Conservation (phyloP, 2,888 invertebrate genomes). For the Danaus chrysippus region DNA sequence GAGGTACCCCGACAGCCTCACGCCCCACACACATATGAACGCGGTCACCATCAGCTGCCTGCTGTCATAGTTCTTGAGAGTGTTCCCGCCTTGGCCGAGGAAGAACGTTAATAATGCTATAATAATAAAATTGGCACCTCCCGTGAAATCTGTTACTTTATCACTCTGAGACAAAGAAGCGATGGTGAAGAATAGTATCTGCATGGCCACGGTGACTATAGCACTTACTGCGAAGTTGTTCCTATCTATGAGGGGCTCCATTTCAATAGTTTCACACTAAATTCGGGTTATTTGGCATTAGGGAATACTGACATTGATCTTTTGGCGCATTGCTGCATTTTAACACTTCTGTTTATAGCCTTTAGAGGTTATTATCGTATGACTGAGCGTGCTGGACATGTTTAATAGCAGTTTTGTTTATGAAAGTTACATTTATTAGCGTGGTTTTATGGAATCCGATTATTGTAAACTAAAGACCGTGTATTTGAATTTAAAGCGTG, state of each 20-base stretch:
- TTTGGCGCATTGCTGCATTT: slow-evolving; percentile 65
- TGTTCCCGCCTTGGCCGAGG: slow-evolving; percentile 87
- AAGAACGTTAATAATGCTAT: slow-evolving; percentile 92
- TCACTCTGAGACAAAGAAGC: slow-evolving; percentile 93
- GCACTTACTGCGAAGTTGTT: slow-evolving; percentile 93
- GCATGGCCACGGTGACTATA: slow-evolving; percentile 90
- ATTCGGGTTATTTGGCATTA: slow-evolving; percentile 52
- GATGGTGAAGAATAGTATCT: slow-evolving; percentile 91
- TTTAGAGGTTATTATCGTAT: slow-evolving; percentile 27
- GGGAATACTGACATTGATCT: slow-evolving; percentile 50
- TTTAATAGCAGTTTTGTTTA: slow-evolving; percentile 23
- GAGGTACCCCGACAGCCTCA: slow-evolving; percentile 90
- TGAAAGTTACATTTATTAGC: slow-evolving; percentile 36
- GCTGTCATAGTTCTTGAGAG: slow-evolving; percentile 87
- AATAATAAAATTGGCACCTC: slow-evolving; percentile 95
- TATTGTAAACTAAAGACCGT: slow-evolving; percentile 27
- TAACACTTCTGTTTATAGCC: slow-evolving; percentile 35
- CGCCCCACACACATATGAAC: slow-evolving; percentile 93
- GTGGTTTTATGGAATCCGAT: slow-evolving; percentile 25
- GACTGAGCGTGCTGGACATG: slow-evolving; percentile 23
- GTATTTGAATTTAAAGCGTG: slow-evolving; percentile 35
- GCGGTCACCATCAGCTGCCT: slow-evolving; percentile 94
- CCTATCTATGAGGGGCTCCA: slow-evolving; percentile 88
- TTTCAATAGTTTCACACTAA: slow-evolving; percentile 62
- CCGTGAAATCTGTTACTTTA: slow-evolving; percentile 95